These are phyloP conservation scores for Liolophura sinensis DNA, from an alignment of 1,140 invertebrate species.

Conservation along the genomic window DNA sequence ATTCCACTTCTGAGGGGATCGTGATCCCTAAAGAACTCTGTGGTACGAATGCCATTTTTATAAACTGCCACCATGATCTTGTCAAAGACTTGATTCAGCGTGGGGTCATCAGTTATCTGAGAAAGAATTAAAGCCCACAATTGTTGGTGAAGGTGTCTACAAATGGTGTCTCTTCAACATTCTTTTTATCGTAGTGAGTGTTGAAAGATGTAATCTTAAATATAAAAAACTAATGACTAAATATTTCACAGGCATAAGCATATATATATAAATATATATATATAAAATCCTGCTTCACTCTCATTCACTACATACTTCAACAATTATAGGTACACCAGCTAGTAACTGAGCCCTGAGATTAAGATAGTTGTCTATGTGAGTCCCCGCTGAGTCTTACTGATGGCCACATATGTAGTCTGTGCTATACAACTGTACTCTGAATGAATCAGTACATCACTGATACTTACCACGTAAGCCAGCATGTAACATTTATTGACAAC, in stretches of 20 bases:
- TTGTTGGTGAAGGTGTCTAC: conserved; percentile 1
- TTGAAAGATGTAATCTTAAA: not conserved
- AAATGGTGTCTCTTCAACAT: conserved; percentile 3
- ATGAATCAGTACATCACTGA: no score
- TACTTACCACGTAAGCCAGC: no score
- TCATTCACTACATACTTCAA: no score
- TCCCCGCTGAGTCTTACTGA: no score
- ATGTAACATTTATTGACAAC: no score
- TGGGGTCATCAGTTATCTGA: conserved; percentile 41
- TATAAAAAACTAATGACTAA: conserved; percentile 1
- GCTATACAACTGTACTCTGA: no score
- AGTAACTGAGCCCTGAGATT: no score
- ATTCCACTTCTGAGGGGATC: conserved; percentile 55
- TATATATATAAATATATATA: not conserved
- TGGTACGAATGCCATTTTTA: conserved; percentile 56
- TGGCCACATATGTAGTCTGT: no score
- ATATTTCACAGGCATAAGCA: not conserved
- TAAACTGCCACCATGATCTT: conserved; percentile 53
- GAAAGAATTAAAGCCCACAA: conserved; percentile 12
- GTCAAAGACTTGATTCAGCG: conserved; percentile 55
- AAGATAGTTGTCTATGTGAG: no score
- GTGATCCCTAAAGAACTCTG: conserved; percentile 59
- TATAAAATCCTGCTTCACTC: no score
- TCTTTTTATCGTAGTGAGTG: not conserved
- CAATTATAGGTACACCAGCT: no score